phyloP scores from a whole-genome alignment of 2,888 invertebrate species.

The Hemistola chrysoprasaria region DNA sequence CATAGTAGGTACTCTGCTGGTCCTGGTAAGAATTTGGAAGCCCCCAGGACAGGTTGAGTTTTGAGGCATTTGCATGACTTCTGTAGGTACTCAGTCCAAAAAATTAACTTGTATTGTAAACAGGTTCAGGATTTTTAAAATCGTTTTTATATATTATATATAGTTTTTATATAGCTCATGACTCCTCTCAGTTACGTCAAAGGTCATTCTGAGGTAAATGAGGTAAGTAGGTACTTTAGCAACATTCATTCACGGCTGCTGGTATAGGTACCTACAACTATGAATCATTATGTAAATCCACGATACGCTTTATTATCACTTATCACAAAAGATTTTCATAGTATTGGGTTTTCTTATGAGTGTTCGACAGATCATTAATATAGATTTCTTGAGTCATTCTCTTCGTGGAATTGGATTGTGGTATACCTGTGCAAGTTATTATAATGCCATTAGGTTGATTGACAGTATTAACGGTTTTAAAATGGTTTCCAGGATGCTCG shows the following conservation, averaged over 20 bases:
- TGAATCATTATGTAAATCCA: slow-evolving; percentile 60
- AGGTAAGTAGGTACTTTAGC: slow-evolving; percentile 31
- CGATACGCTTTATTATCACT: slow-evolving; percentile 29
- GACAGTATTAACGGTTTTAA: slow-evolving; percentile 17
- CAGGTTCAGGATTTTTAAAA: too few species aligned
- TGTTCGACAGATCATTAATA: slow-evolving; percentile 34
- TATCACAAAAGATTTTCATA: slow-evolving; percentile 18
- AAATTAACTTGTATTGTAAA: too few species aligned
- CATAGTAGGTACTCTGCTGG: too few species aligned
- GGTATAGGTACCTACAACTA: slow-evolving; percentile 9
- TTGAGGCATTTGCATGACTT: too few species aligned
- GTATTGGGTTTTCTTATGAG: slow-evolving; percentile 35
- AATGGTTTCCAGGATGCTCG: slow-evolving; percentile 16
- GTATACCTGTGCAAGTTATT: slow-evolving; percentile 37
- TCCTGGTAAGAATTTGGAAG: too few species aligned
- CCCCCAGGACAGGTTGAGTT: too few species aligned
- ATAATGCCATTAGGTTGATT: slow-evolving; percentile 38
- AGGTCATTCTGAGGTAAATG: slow-evolving; percentile 53
- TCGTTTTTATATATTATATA: neutral
- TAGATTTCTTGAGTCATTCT: slow-evolving; percentile 53
- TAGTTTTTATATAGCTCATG: neutral
- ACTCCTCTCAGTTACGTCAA: slow-evolving; percentile 22
- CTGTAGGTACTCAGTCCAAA: too few species aligned
- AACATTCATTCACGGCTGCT: slow-evolving; percentile 50
- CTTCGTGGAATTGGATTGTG: slow-evolving; percentile 38